Percentiles rank a stretch among this genome's conserved stretches.
Conservation (phyloP, 1,140 invertebrate species). For the Harpegnathos saltator region DNA sequence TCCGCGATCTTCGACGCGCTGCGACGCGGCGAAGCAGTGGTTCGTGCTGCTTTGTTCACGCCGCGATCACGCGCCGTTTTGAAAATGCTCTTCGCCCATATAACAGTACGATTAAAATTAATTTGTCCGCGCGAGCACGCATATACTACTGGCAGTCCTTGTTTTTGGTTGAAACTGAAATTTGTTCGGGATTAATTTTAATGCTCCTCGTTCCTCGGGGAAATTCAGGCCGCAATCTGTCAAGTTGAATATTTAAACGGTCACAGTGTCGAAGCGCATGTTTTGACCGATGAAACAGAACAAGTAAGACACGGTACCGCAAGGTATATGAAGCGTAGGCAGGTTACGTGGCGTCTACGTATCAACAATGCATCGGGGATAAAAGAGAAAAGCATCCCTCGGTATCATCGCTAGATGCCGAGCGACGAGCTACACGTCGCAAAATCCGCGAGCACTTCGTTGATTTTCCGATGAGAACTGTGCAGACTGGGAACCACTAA, state of each 20-base stretch:
- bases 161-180: no score
- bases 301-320: not conserved
- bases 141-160: no score
- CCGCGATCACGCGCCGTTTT: no score
- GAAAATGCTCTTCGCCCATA: no score
- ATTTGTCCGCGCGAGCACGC: no score
- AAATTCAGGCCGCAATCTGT: constrained; percentile 4
- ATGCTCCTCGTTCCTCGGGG: not conserved
- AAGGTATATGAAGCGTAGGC: not conserved
- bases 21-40: not conserved
- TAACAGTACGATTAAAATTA: no score
- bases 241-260: not conserved
- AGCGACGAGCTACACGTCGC: not conserved
- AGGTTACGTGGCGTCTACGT: not conserved
- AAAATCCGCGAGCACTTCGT: not conserved
- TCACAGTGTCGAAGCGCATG: no score
- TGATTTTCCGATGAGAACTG: constrained; percentile 24
- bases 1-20: not conserved
- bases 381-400: not conserved
- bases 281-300: not conserved
- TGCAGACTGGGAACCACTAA: constrained; percentile 36
- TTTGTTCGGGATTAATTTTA: no score
- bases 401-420: not conserved
- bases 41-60: not conserved
- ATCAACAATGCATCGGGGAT: not conserved